phyloP scores from a whole-genome alignment of 2,797 vertebrate genomes.

The Phylloscopus collybita region DNA sequence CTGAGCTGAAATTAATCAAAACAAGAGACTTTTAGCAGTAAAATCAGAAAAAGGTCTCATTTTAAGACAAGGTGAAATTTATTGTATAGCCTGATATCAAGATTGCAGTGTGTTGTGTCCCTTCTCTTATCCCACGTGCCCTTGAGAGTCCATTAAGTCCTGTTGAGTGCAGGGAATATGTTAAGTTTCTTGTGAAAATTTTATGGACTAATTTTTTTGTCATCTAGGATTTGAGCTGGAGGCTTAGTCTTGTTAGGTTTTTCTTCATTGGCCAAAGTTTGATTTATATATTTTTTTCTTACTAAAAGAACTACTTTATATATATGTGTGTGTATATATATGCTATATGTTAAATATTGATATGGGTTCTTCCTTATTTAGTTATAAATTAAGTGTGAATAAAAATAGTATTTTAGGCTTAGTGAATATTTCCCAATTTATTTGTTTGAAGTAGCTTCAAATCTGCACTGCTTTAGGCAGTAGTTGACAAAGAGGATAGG shows the following conservation, averaged over 20 bases:
- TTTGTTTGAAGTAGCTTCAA: not conserved
- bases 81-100: not conserved
- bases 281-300: not conserved
- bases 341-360: not conserved
- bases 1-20: slow-evolving; percentile 1
- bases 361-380: not conserved
- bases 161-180: not conserved
- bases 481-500: not conserved
- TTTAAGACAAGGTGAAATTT: not conserved
- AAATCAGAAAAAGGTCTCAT: not conserved
- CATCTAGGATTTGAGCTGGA: not conserved
- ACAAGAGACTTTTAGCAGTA: not conserved
- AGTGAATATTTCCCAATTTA: not conserved
- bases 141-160: not conserved
- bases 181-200: not conserved
- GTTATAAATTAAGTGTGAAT: not conserved
- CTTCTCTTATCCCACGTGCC: not conserved
- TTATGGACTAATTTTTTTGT: not conserved
- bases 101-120: not conserved
- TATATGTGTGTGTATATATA: fast-evolving
- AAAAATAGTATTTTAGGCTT: not conserved
- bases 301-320: not conserved
- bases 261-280: not conserved
- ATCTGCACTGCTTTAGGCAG: not conserved
- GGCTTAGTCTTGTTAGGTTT: not conserved